Base-by-base conservation (phyloP, 1,140 invertebrate species). In the Trichoplusia ni region DNA sequence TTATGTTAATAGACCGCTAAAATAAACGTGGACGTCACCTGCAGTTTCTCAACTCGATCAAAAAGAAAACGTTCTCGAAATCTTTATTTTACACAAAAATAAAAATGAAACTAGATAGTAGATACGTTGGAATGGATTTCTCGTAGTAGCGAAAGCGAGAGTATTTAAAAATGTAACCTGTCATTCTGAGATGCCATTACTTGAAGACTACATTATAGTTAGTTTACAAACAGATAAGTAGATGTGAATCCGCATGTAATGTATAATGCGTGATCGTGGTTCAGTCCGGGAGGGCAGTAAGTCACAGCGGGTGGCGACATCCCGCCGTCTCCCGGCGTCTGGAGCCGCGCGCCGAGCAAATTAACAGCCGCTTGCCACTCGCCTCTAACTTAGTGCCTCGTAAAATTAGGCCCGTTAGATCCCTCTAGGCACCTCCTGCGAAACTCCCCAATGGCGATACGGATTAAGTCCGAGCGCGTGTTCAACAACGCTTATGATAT, bases 361-460 rank as follows among this genome's bases (percentile, higher is more conserved):
- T 90, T 90, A 90, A 90, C 86, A 88, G 79, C 73, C 79, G 80
- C 78, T 85, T 83, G 82, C 79, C 81, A 75, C 81, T 86, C 79
- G 74, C 79, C 78, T 79, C 79, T 87, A 83, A 88, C 81, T 88
- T 88, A 88, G 77, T 87, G 77, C 85, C 83, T 90, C 87, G 77
- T 87, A 87, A 90, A 88, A 88, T 90, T 87, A 87, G 82, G 70
- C 81, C 78, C 77, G 75, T 78, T 83, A 82, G 63, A 79, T 71
- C 82, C 81, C 83, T 84, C 73, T 64, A 72, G 75, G 69, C 75
- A 63, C 53, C 42, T 64, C 53, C 63, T 29, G 61, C 66, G 53
- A 46, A 59, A 67, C 72, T 71, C 77, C 71, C 75, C 65, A 72
- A 78, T 77, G 78, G 77, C 58, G 56, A 49, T 58, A 64, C n/a